Conservation (phyloP, 2,888 invertebrate genomes). For the Agrochola lychnidis region DNA sequence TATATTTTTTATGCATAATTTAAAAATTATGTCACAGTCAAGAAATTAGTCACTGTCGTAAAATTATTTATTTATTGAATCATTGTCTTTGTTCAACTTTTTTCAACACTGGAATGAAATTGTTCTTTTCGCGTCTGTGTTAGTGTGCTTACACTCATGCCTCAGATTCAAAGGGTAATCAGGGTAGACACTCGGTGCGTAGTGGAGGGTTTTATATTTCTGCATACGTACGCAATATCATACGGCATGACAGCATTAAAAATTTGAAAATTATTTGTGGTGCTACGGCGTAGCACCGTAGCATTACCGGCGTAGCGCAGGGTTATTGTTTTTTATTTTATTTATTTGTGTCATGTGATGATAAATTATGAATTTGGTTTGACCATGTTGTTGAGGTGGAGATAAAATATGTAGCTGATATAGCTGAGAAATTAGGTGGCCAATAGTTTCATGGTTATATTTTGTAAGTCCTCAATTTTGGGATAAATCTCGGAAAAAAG, state of each 20-base stretch:
- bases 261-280: not conserved
- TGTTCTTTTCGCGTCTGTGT: not conserved
- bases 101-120: not conserved
- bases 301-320: not conserved
- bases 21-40: not conserved
- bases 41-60: not conserved
- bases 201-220: not conserved
- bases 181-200: not conserved
- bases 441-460: too few species aligned
- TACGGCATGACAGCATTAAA: not conserved
- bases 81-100: not conserved
- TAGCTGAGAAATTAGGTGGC: too few species aligned
- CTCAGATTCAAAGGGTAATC: not conserved
- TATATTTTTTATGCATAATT: not conserved
- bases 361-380: too few species aligned
- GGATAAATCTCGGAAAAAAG: too few species aligned
- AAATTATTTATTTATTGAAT: not conserved
- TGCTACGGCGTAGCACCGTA: constrained; percentile 25
- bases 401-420: too few species aligned
- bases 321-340: too few species aligned
- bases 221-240: not conserved
- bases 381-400: too few species aligned
- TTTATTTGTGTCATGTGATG: too few species aligned
- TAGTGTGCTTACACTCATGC: not conserved
- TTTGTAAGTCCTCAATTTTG: too few species aligned